Percentiles rank a stretch among this genome's conserved stretches.
These are phyloP conservation scores for Actinemys pallida DNA, from an alignment of 2,113 vertebrate genomes.

Conservation along the genomic window DNA sequence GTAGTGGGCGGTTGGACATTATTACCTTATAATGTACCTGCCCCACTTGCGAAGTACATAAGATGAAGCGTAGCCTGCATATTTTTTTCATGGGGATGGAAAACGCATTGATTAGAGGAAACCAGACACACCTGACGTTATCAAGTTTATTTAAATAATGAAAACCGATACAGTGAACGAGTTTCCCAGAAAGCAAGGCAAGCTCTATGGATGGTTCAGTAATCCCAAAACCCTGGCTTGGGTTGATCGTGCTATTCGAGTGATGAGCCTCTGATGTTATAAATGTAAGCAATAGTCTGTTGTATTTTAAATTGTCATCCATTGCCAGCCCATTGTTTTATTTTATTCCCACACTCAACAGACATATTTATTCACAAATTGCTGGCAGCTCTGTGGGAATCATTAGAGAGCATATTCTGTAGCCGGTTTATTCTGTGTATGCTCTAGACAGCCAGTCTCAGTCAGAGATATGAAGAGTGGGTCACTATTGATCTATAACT, in stretches of 20 bases:
- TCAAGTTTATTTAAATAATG: conserved; percentile 24
- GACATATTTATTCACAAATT: conserved; percentile 51
- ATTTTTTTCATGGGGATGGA: conserved; percentile 2
- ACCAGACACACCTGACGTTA: background rate
- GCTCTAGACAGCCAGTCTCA: background rate
- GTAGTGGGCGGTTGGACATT: background rate
- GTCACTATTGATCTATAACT: background rate
- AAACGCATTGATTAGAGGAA: background rate
- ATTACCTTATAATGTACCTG: background rate
- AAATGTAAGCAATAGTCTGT: conserved; percentile 24
- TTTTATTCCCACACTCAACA: conserved; percentile 4
- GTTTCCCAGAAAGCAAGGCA: conserved; percentile 11
- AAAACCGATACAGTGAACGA: background rate
- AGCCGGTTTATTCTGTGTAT: fast-evolving
- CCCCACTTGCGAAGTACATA: background rate
- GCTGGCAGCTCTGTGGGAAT: conserved; percentile 4
- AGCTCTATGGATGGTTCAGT: background rate
- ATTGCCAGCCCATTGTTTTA: conserved; percentile 48
- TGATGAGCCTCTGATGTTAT: background rate
- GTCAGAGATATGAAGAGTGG: fast-evolving
- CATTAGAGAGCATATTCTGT: background rate
- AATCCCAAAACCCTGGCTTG: conserved; percentile 39
- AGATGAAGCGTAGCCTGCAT: background rate
- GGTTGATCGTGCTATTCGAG: conserved; percentile 45
- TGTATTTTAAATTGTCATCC: conserved; percentile 60